Evolutionary conservation across 1,140 invertebrate genomes (phyloP).

Genomic region (Ephestia elutella): DNA sequence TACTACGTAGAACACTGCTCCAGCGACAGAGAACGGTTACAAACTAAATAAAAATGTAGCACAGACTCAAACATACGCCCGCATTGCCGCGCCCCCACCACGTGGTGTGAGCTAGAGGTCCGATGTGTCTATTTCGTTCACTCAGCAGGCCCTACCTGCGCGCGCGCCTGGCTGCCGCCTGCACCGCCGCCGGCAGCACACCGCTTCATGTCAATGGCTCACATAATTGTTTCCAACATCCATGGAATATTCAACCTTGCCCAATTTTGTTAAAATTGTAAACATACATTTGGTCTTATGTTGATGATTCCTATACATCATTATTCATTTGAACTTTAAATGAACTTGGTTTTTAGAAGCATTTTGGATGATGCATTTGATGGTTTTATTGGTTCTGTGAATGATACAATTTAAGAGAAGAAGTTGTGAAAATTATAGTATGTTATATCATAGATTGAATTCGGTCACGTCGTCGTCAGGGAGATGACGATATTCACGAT

Average conservation of each 20-base stretch:
- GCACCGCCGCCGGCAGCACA: slow-evolving; percentile 52
- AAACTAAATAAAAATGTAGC: slow-evolving; percentile 74
- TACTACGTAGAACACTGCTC: slow-evolving; percentile 14
- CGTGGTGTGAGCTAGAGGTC: slow-evolving; percentile 50
- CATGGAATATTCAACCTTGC: neutral
- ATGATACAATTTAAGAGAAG: neutral
- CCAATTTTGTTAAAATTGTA: neutral
- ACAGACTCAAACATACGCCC: slow-evolving; percentile 57
- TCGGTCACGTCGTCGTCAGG: too few species aligned
- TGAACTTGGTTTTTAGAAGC: too few species aligned
- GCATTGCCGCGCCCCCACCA: slow-evolving; percentile 58
- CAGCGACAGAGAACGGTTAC: slow-evolving; percentile 46
- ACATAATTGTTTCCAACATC: slow-evolving; percentile 58
- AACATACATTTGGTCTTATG: too few species aligned
- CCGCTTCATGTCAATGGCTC: slow-evolving; percentile 62
- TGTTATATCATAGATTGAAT: too few species aligned
- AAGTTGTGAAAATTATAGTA: too few species aligned
- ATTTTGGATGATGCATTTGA: too few species aligned
- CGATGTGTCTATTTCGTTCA: slow-evolving; percentile 31
- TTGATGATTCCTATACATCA: too few species aligned
- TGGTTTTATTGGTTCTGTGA: neutral
- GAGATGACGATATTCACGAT: too few species aligned
- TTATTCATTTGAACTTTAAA: too few species aligned
- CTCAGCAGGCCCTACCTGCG: slow-evolving; percentile 54
- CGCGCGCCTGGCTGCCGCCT: slow-evolving; percentile 52